Conservation (phyloP, 2,113 vertebrate species). For the Datnioides undecimradiatus region DNA sequence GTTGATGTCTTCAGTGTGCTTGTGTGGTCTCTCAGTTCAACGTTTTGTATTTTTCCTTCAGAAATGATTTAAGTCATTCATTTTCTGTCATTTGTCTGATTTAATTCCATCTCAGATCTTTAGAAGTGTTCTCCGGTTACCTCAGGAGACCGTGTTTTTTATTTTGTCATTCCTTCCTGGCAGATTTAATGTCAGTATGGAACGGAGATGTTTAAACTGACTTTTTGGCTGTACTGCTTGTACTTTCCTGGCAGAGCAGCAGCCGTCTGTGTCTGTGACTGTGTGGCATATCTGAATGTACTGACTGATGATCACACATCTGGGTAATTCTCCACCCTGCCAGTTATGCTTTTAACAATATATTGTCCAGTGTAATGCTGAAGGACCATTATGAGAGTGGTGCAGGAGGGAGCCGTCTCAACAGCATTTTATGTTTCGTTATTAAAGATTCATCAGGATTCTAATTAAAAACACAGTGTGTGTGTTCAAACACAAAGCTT, state of each 20-base stretch:
- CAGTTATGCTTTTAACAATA: conserved; percentile 13
- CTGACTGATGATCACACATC: conserved; percentile 6
- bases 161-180: conserved; percentile 14
- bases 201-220: conserved; percentile 36
- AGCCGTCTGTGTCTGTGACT: neutral
- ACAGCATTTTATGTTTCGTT: conserved; percentile 15
- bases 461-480: conserved; percentile 47
- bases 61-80: neutral
- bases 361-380: neutral
- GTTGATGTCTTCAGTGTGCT: neutral
- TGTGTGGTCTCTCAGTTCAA: neutral
- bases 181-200: conserved; percentile 24
- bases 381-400: neutral
- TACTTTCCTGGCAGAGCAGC: conserved; percentile 30
- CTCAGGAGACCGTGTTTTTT: conserved; percentile 3
- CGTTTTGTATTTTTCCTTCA: neutral
- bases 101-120: neutral
- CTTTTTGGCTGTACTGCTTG: conserved; percentile 25
- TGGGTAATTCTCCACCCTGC: neutral
- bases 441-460: conserved; percentile 35
- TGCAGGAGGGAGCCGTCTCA: conserved; percentile 19
- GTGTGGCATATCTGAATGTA: neutral
- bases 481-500: conserved; percentile 26
- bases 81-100: neutral
- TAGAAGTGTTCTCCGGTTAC: neutral